phyloP scores from a whole-genome alignment of 2,113 vertebrate species.

The Connochaetes taurinus region DNA sequence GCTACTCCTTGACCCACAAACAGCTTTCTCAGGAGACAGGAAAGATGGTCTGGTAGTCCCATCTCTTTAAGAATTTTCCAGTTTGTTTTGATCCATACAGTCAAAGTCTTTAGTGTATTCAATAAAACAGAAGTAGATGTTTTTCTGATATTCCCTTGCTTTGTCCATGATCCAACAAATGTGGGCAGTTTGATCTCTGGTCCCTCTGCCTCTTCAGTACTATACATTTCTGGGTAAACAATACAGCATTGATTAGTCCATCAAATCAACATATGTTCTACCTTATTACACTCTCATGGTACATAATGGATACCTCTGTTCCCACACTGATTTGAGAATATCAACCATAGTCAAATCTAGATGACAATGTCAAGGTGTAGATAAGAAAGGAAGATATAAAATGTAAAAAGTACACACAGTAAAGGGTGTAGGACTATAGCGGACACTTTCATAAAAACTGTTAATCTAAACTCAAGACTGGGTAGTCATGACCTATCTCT shows the following conservation, averaged over 20 bases:
- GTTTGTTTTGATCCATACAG: background rate
- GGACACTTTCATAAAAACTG: background rate
- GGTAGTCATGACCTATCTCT: background rate
- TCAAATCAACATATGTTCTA: background rate
- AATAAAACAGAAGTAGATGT: background rate
- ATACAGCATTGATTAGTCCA: constrained; percentile 27
- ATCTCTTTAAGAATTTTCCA: background rate
- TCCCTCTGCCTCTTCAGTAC: background rate
- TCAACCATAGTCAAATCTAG: background rate
- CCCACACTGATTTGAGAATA: background rate
- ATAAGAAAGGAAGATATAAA: constrained; percentile 2
- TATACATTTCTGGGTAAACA: constrained; percentile 15
- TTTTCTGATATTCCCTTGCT: background rate
- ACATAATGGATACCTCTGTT: background rate
- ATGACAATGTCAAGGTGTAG: background rate
- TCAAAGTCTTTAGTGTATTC: background rate
- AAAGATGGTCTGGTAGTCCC: background rate
- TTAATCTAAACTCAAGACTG: background rate
- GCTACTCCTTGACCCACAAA: background rate
- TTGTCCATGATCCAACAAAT: background rate
- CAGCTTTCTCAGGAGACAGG: background rate
- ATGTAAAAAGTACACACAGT: background rate
- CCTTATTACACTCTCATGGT: background rate
- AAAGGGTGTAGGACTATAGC: background rate
- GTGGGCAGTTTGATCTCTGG: background rate